phyloP scores from a whole-genome alignment of 1,140 invertebrate species.

The Bombus cullumanus region DNA sequence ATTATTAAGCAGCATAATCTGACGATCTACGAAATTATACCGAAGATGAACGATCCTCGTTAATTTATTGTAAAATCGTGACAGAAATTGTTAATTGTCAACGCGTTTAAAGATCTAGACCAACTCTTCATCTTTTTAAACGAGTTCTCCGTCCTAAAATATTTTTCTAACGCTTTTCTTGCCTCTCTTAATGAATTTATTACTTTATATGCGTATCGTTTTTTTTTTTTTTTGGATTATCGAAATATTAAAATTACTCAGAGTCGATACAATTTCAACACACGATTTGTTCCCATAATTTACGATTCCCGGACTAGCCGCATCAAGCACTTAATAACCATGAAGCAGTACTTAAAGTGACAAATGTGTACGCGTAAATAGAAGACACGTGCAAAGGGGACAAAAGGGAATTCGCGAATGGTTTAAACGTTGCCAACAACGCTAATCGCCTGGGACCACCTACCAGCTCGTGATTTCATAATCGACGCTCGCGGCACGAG shows the following conservation, averaged over 20 bases:
- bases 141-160: no score
- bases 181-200: no score
- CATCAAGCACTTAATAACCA: not conserved
- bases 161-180: no score
- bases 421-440: conserved; percentile 55
- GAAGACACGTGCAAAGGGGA: not conserved
- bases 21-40: conserved; percentile 3
- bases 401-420: conserved; percentile 38
- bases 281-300: no score
- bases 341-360: not conserved
- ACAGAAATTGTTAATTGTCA: not conserved
- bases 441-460: conserved; percentile 68
- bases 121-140: no score
- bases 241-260: no score
- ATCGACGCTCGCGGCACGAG: conserved; percentile 66
- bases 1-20: not conserved
- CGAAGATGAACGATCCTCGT: not conserved
- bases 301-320: not conserved
- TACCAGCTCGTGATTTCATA: conserved; percentile 70
- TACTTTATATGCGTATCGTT: no score
- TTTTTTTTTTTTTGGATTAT: no score
- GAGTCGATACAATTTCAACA: not conserved
- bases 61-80: not conserved
- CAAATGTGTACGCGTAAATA: not conserved
- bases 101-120: not conserved